phyloP scores from a whole-genome alignment of 2,113 vertebrate species.

The Ceuthmochares aereus region DNA sequence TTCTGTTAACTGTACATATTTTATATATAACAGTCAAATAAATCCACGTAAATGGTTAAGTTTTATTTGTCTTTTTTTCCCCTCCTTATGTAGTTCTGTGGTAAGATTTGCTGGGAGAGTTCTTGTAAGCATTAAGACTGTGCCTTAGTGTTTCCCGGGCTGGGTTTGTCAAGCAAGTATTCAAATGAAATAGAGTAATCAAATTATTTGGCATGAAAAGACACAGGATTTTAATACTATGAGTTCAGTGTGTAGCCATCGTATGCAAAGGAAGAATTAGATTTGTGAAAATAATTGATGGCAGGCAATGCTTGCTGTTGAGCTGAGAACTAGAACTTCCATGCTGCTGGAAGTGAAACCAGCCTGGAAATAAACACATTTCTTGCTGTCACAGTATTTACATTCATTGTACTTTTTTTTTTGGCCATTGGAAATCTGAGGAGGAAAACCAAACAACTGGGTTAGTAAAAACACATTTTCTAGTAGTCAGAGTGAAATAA shows the following conservation, averaged over 20 bases:
- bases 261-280: not conserved
- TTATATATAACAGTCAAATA: not conserved
- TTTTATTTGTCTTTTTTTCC: not conserved
- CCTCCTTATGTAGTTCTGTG: not conserved
- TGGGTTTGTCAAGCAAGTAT: conserved; percentile 9
- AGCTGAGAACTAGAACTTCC: not conserved
- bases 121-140: not conserved
- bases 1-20: not conserved
- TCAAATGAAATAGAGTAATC: not conserved
- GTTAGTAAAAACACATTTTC: not conserved
- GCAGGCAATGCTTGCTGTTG: not conserved
- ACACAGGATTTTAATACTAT: not conserved
- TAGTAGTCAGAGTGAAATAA: not conserved
- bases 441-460: not conserved
- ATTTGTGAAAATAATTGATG: conserved; percentile 21
- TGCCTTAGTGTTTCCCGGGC: not conserved
- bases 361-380: not conserved
- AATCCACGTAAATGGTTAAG: not conserved
- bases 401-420: not conserved
- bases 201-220: conserved; percentile 1
- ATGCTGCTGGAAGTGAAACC: not conserved
- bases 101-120: not conserved
- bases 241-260: not conserved
- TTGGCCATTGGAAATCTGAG: not conserved
- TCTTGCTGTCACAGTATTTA: not conserved